A percentile compares a stretch with the other conserved stretches of the same genome.
Evolutionary conservation across 1,140 invertebrate genomes (phyloP).

Genomic region (Cotesia chilonis): DNA sequence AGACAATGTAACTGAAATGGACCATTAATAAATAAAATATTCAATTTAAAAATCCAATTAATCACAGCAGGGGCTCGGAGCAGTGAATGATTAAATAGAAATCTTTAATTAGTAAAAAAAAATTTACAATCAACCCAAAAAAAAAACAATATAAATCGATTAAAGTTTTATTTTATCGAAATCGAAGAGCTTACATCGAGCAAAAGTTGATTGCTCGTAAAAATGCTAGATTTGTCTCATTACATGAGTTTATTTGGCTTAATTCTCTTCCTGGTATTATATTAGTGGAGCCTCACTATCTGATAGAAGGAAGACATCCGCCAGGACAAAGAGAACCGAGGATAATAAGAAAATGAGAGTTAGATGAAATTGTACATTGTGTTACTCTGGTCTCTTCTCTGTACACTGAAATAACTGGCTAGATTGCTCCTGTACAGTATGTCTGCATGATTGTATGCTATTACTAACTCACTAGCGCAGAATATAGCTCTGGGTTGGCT

Average conservation of each 20-base stretch:
- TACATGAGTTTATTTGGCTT: no score
- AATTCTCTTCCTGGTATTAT: no score
- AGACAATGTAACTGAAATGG: no score
- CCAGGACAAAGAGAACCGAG: neutral
- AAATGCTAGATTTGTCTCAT: slow-evolving; percentile 18
- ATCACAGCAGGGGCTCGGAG: neutral
- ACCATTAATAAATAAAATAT: neutral
- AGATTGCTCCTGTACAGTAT: no score
- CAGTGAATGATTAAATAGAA: slow-evolving; percentile 6
- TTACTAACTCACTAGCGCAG: no score
- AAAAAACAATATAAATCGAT: slow-evolving; percentile 19
- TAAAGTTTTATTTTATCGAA: slow-evolving; percentile 18
- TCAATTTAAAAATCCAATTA: slow-evolving; percentile 6
- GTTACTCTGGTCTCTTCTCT: no score
- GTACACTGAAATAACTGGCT: no score
- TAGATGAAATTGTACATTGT: slow-evolving; percentile 2
- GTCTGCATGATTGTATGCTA: no score
- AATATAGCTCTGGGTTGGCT: no score
- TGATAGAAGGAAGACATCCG: neutral
- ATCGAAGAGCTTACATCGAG: slow-evolving; percentile 6
- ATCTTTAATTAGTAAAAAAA: neutral
- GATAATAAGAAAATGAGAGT: neutral
- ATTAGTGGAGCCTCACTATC: neutral
- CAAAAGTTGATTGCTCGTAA: slow-evolving; percentile 25
- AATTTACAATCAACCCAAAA: neutral